Evolutionary conservation across 2,888 invertebrate genomes (phyloP).

Genomic region (Prosopocoilus inquinatus): DNA sequence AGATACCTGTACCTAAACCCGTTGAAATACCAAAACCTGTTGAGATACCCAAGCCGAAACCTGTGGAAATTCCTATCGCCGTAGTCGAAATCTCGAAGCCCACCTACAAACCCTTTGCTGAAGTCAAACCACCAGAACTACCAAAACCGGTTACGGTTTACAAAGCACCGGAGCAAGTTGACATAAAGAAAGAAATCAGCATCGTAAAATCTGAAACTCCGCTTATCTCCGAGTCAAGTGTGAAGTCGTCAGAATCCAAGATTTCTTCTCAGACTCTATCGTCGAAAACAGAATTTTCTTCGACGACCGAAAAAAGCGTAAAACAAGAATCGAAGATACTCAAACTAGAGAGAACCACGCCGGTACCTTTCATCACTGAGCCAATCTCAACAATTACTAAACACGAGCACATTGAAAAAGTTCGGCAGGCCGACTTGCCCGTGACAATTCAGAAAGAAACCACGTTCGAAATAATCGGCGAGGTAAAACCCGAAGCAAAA

Average conservation of each 20-base stretch:
- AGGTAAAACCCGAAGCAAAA: slow-evolving; percentile 10
- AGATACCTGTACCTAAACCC: neutral
- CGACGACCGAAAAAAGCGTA: slow-evolving; percentile 42
- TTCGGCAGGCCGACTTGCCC: slow-evolving; percentile 7
- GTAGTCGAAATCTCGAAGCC: slow-evolving; percentile 27
- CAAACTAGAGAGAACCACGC: slow-evolving; percentile 43
- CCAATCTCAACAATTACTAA: slow-evolving; percentile 18
- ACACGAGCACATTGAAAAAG: slow-evolving; percentile 12
- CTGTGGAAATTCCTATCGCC: neutral
- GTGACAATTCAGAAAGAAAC: slow-evolving; percentile 17
- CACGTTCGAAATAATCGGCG: slow-evolving; percentile 14
- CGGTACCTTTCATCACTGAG: slow-evolving; percentile 24
- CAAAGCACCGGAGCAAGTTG: slow-evolving; percentile 14
- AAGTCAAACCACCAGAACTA: slow-evolving; percentile 16
- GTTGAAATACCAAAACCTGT: neutral
- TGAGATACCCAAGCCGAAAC: neutral
- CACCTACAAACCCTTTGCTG: slow-evolving; percentile 4
- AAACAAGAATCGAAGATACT: slow-evolving; percentile 45
- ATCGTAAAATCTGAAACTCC: slow-evolving; percentile 18
- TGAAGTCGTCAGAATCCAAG: slow-evolving; percentile 32
- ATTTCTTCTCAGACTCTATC: slow-evolving; percentile 29
- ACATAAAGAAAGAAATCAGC: slow-evolving; percentile 12
- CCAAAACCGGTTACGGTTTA: slow-evolving; percentile 16
- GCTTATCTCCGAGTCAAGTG: slow-evolving; percentile 12
- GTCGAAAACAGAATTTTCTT: slow-evolving; percentile 43